A percentile compares a stretch with the other conserved stretches of the same genome.
Evolutionary conservation across 2,888 invertebrate species (phyloP).

Genomic region (Amblyteles armatorius): DNA sequence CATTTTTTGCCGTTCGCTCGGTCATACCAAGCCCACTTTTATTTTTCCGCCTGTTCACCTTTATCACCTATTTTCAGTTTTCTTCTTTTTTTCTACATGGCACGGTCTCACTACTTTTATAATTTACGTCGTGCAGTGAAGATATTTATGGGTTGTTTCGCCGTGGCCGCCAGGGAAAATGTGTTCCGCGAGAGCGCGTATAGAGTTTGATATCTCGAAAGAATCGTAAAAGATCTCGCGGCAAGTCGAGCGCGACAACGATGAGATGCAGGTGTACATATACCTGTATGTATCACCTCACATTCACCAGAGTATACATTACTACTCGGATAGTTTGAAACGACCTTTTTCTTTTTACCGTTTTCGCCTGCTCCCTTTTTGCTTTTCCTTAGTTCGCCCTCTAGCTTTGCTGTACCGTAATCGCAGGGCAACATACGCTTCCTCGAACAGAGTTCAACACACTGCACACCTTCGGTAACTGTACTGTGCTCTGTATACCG

Average conservation of each 20-base stretch:
- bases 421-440: slow-evolving; percentile 30
- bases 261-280: slow-evolving; percentile 16
- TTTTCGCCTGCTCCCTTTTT: slow-evolving; percentile 18
- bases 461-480: slow-evolving; percentile 8
- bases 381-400: slow-evolving; percentile 32
- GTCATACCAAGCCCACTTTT: not conserved
- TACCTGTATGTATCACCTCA: not conserved
- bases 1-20: slow-evolving; percentile 16
- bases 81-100: slow-evolving; percentile 8
- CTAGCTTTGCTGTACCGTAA: slow-evolving; percentile 12
- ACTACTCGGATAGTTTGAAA: slow-evolving; percentile 20
- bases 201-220: slow-evolving; percentile 41
- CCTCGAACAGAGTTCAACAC: slow-evolving; percentile 31
- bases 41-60: slow-evolving; percentile 16
- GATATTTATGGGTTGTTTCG: slow-evolving; percentile 45
- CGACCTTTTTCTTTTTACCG: slow-evolving; percentile 15
- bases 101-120: slow-evolving; percentile 46
- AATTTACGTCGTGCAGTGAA: slow-evolving; percentile 32
- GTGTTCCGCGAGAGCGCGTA: slow-evolving; percentile 27
- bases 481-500: slow-evolving; percentile 28
- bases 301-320: not conserved
- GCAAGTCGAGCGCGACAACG: not conserved
- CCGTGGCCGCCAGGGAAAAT: slow-evolving; percentile 31
- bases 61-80: not conserved
- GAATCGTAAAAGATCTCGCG: slow-evolving; percentile 54